Conservation (phyloP, 2,888 invertebrate genomes). For the Ophraella communa region DNA sequence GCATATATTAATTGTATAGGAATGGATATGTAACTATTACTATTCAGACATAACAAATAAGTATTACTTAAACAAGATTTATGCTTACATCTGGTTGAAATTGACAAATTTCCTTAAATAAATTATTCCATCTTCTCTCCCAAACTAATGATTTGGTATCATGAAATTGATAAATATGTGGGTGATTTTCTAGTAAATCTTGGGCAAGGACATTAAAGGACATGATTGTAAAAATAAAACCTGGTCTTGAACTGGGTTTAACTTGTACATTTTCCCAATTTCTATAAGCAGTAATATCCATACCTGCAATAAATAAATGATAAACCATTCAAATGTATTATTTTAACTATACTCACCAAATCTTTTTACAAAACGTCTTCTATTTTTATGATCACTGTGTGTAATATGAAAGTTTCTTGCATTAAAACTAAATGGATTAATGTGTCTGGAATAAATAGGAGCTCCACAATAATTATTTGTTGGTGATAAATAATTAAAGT, state of each 20-base stretch:
- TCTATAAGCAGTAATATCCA: slow-evolving; percentile 28
- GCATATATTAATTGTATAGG: slow-evolving; percentile 13
- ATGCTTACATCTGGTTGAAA: slow-evolving; percentile 67
- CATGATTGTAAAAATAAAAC: slow-evolving; percentile 71
- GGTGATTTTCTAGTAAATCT: slow-evolving; percentile 75
- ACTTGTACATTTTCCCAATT: slow-evolving; percentile 28
- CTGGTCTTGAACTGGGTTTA: slow-evolving; percentile 35
- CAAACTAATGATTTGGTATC: slow-evolving; percentile 69
- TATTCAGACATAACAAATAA: too few species aligned
- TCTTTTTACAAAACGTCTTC: background rate
- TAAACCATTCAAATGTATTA: background rate
- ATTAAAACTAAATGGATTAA: background rate
- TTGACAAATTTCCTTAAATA: slow-evolving; percentile 66
- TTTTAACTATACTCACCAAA: background rate
- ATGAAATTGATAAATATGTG: slow-evolving; percentile 73
- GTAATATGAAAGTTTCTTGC: background rate
- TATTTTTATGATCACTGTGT: background rate
- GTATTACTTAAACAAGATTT: too few species aligned
- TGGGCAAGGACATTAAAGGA: slow-evolving; percentile 92
- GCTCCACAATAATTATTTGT: background rate
- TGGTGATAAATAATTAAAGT: background rate
- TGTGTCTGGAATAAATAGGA: background rate
- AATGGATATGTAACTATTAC: too few species aligned
- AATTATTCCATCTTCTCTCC: slow-evolving; percentile 68
- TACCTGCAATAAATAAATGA: slow-evolving; percentile 14